A percentile compares a stretch with the other conserved stretches of the same genome.
Conservation (phyloP, 2,113 vertebrate species). For the Calypte anna region DNA sequence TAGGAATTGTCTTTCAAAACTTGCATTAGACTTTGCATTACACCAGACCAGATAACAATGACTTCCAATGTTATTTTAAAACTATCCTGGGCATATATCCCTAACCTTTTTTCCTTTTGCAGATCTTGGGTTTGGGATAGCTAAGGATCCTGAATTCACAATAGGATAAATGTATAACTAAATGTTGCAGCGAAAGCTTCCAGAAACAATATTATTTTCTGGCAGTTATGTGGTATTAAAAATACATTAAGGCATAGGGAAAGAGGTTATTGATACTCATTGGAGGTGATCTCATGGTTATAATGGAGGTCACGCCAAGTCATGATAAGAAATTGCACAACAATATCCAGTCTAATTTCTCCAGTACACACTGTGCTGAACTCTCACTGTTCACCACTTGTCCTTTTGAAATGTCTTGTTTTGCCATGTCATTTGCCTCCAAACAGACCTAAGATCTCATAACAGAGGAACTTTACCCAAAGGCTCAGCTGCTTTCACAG, state of each 20-base stretch:
- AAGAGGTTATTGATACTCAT: conserved; percentile 38
- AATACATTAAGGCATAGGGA: conserved; percentile 46
- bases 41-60: background rate
- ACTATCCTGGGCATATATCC: background rate
- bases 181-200: conserved; percentile 45
- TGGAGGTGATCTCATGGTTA: conserved; percentile 42
- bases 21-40: background rate
- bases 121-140: background rate
- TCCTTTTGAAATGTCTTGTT: background rate
- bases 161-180: conserved; percentile 17
- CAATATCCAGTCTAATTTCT: background rate
- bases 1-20: background rate
- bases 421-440: background rate
- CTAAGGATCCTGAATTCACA: conserved; percentile 6
- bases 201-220: conserved; percentile 51
- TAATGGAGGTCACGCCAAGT: conserved; percentile 40
- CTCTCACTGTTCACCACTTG: background rate
- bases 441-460: background rate
- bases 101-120: background rate
- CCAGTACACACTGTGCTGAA: background rate
- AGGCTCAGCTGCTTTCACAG: background rate
- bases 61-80: background rate
- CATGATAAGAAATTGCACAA: conserved; percentile 41
- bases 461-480: background rate
- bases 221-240: conserved; percentile 57